Evolutionary conservation across 2,113 vertebrate species (phyloP).

Genomic region (Seriola quinqueradiata): DNA sequence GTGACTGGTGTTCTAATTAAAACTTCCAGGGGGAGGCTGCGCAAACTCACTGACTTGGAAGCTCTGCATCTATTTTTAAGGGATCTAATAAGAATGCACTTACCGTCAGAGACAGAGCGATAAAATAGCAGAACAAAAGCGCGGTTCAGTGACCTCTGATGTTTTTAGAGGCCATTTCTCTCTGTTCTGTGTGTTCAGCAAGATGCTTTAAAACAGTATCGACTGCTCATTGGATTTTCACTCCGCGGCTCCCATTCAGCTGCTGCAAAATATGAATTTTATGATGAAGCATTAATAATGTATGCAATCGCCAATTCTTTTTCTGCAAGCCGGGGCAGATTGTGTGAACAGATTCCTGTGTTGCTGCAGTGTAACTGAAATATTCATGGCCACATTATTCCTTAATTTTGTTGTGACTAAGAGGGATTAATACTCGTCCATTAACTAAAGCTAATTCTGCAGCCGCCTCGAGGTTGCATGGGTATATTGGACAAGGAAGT

Average conservation of each 20-base stretch:
- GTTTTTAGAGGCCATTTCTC: conserved; percentile 53
- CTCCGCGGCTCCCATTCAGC: conserved; percentile 39
- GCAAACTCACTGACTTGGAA: conserved; percentile 70
- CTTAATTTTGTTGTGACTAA: conserved; percentile 85
- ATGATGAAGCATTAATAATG: conserved; percentile 80
- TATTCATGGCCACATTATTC: conserved; percentile 84
- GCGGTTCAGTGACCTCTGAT: conserved; percentile 21
- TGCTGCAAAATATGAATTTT: conserved; percentile 71
- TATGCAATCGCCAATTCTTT: conserved; percentile 64
- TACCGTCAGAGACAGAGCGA: conserved; percentile 62
- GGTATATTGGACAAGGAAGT: conserved; percentile 69
- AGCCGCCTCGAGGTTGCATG: conserved; percentile 62
- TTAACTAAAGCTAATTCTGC: conserved; percentile 81
- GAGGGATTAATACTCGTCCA: conserved; percentile 84
- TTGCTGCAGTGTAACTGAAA: conserved; percentile 78
- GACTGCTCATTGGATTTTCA: conserved; percentile 69
- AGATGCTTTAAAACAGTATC: conserved; percentile 66
- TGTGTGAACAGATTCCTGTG: conserved; percentile 59
- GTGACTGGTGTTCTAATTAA: conserved; percentile 85
- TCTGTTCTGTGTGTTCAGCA: conserved; percentile 64
- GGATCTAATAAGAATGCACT: conserved; percentile 78
- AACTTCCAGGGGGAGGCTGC: conserved; percentile 79
- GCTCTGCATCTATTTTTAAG: conserved; percentile 78
- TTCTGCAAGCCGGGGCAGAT: conserved; percentile 59
- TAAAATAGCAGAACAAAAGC: conserved; percentile 56